Base-by-base conservation (phyloP, 2,888 invertebrate species). In the Polia nebulosa region DNA sequence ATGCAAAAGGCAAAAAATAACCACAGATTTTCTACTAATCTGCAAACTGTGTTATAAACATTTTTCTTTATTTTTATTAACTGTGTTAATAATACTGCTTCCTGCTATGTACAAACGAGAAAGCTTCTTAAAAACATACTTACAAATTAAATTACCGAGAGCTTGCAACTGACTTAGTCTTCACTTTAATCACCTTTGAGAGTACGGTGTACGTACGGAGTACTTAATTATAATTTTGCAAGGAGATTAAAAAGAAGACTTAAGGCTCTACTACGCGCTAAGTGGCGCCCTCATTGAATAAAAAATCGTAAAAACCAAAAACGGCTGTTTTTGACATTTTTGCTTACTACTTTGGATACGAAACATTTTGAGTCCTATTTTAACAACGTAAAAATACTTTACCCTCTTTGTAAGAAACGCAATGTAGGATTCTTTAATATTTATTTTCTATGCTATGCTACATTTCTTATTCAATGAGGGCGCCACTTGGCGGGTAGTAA, bases 171-270 rank as follows among this genome's bases (percentile, higher is more conserved):
- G 8, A 20, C n/a, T 25, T 15, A 13, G 20, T 4, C 17, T 17
- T 29, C 25, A 13, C 32, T 41, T 32, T 34, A 17, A 51, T 41
- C 34, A 20, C 20, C 32, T 65, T 51, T 51, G 25, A 51, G 9
- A 34, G 9, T 17, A 15, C 13, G 25, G 47, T 13, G 8, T 62
- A 41, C 22, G 13, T 41, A n/a, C n/a, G n/a, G n/a, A n/a, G n/a
- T n/a, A 47, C 13, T 47, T 60, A 64, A 29, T 22, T 34, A 20
- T 27, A 36, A 41, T 29, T n/a, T n/a, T 34, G 5, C 47, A 47
- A 32, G 32, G n/a, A 20, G 5, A 39, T 29, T 22, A 25, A 63
- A 63, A 32, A 15, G 2, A 39, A 39, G 39, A 39, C n/a, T n/a
- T n/a, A n/a, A n/a, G n/a, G n/a, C n/a, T n/a, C n/a, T n/a, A n/a